A percentile compares a stretch with the other conserved stretches of the same genome.
Evolutionary conservation across 2,113 vertebrate genomes (phyloP).

Genomic region (Ochotona princeps): DNA sequence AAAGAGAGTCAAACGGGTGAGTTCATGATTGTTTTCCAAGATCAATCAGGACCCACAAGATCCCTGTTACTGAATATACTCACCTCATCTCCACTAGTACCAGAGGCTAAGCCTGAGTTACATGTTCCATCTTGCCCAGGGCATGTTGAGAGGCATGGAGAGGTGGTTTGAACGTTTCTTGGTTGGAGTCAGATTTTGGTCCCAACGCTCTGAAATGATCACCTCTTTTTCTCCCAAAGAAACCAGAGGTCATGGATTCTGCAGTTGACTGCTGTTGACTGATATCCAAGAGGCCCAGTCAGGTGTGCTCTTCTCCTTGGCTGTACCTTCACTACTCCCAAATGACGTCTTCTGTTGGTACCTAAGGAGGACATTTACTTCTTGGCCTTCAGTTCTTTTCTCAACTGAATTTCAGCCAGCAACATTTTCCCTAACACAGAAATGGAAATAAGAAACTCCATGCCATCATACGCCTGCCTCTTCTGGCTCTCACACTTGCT

Average conservation of each 20-base stretch:
- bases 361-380: no score
- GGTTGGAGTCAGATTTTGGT: neutral
- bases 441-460: neutral
- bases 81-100: neutral
- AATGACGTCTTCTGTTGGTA: fast-evolving
- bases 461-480: no score
- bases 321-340: neutral
- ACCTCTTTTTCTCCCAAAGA: neutral
- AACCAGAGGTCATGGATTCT: no score
- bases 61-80: neutral
- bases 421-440: neutral
- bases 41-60: neutral
- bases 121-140: neutral
- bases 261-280: no score
- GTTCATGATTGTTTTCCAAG: neutral
- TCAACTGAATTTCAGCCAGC: neutral
- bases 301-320: neutral
- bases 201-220: neutral
- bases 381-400: neutral
- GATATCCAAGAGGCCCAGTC: neutral
- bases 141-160: neutral
- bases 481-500: neutral
- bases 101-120: neutral
- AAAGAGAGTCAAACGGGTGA: neutral
- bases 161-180: neutral